phyloP scores from a whole-genome alignment of 2,797 vertebrate genomes.

The Rousettus madagascariensis region DNA sequence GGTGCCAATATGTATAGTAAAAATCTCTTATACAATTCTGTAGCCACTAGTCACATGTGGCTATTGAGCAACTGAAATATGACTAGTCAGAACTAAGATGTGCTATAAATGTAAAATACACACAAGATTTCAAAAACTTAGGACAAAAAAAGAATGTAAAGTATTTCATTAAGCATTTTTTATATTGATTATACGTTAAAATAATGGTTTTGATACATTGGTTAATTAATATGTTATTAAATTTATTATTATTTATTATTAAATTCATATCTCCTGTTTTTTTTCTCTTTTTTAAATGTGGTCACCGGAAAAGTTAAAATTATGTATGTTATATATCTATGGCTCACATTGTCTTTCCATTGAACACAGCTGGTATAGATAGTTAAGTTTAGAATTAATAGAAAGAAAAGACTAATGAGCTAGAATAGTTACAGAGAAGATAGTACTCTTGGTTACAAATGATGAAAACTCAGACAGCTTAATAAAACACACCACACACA shows the following conservation, averaged over 20 bases:
- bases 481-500: neutral
- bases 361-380: conserved; percentile 33
- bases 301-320: too few relatives aligned
- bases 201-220: too few relatives aligned
- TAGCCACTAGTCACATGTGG: neutral
- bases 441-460: neutral
- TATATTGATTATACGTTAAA: too few relatives aligned
- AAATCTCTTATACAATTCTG: neutral
- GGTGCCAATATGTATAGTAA: neutral
- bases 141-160: conserved; percentile 22
- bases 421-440: neutral
- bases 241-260: too few relatives aligned
- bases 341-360: neutral
- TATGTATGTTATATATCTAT: neutral
- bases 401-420: conserved; percentile 20
- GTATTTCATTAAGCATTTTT: neutral
- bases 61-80: neutral
- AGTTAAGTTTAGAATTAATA: conserved; percentile 22
- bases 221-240: too few relatives aligned
- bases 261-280: too few relatives aligned
- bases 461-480: conserved; percentile 36
- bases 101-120: neutral
- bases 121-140: conserved; percentile 22
- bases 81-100: neutral
- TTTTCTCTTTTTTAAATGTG: too few relatives aligned